Evolutionary conservation across 2,888 invertebrate species (phyloP), one percentile per base, ranked within the genome.

Genomic region (Ennomos erosarius): DNA sequence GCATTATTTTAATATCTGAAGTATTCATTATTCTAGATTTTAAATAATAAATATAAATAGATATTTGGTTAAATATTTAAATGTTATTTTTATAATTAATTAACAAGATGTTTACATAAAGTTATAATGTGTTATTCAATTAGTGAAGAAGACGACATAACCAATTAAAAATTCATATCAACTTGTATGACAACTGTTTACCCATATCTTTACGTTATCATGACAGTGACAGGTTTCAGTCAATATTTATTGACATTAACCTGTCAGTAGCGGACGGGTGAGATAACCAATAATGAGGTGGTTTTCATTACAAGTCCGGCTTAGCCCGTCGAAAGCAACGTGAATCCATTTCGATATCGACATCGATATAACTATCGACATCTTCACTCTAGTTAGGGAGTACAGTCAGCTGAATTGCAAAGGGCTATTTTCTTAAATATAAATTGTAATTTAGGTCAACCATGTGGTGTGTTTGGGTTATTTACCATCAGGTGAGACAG

Each of bases 301-400:
- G 49, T 62, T 59, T 62, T 38, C 38, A 38, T 60, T 48, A 52
- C 43, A 36, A 58, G 53, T 55, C 55, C 46, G 46, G 37, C 42
- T 40, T 10, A 42, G 45, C 40, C 13, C n/a, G 35, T 33, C 13
- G 52, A 44, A 40, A 16, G 33, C 49, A 35, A 12, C 37, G 35
- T 8, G 26, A 26, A 11, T 26, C 38, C 13, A 39, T 9, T n/a
- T 36, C 26, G 8, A 54, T 54, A 54, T 63, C 46, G 40, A 40
- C 40, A 55, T 60, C 50, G 58, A 69, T 66, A 65, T 60, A 70
- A 67, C 71, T 67, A 71, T 64, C 68, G 52, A 43, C 59, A 65
- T 73, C 71, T 67, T 73, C 71, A 70, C 70, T 45, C 43, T 70
- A 1, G 1, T 3, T 16, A 67, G 68, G 55, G 57, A 64, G 63